Evolutionary conservation across 92 coral and sea anemone genomes (phyloP).

Genomic region (Scolanthus callimorphus): DNA sequence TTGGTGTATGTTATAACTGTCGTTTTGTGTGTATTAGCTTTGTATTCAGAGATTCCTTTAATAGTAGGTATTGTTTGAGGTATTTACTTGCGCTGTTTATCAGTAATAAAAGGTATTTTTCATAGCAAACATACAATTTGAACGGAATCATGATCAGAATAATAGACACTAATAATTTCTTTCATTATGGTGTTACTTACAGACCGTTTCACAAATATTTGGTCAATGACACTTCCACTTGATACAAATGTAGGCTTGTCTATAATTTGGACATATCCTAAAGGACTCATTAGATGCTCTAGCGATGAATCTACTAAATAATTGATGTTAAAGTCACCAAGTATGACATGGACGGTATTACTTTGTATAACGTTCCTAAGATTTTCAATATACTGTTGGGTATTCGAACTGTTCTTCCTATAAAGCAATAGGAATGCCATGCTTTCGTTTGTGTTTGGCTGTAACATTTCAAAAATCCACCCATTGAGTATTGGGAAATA

Average conservation of each 20-base stretch:
- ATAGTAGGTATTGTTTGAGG: too few species aligned
- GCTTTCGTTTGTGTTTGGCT: constrained; percentile 9
- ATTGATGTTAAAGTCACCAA: constrained; percentile 57
- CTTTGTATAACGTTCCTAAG: constrained; percentile 20
- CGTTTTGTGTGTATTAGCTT: too few species aligned
- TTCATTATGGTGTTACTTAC: background rate
- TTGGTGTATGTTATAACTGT: too few species aligned
- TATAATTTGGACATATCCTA: constrained; percentile 46
- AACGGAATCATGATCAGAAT: constrained; percentile 60
- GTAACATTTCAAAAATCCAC: constrained; percentile 11
- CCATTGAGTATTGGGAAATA: constrained; percentile 37
- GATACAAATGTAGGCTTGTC: constrained; percentile 52
- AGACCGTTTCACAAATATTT: constrained; percentile 38
- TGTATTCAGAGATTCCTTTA: too few species aligned
- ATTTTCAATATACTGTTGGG: constrained; percentile 2
- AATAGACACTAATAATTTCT: constrained; percentile 47
- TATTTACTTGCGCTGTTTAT: too few species aligned
- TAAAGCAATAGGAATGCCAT: constrained; percentile 18
- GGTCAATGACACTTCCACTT: constrained; percentile 57
- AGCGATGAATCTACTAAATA: constrained; percentile 30
- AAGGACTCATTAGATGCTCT: constrained; percentile 30
- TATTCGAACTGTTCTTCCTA: constrained; percentile 15
- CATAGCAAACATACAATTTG: too few species aligned
- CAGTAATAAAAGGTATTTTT: too few species aligned
- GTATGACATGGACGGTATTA: constrained; percentile 30